Evolutionary conservation across 2,113 vertebrate genomes (phyloP).

Genomic region (Crotalus viridis): DNA sequence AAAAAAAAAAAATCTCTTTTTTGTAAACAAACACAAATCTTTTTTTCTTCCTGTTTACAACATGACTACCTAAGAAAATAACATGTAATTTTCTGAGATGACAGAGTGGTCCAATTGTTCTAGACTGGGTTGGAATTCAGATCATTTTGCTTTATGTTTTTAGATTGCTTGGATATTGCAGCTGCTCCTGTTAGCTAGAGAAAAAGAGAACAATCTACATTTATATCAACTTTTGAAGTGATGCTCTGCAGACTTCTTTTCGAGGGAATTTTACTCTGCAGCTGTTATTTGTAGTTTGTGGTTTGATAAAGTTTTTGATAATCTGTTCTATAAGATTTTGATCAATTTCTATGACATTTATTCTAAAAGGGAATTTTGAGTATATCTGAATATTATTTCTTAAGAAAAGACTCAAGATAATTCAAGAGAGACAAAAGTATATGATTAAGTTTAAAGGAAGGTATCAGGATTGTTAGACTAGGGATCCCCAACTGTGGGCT

Average conservation of each 20-base stretch:
- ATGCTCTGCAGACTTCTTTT: background rate
- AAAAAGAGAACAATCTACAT: background rate
- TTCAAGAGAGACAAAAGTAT: background rate
- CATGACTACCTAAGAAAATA: slow-evolving; percentile 5
- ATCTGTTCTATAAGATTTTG: background rate
- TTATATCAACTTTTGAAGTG: background rate
- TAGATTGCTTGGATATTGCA: background rate
- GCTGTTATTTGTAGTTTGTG: background rate
- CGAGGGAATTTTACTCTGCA: background rate
- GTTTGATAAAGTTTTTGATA: background rate
- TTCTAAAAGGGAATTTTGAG: background rate
- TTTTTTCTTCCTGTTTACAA: background rate
- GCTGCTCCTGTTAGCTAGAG: background rate
- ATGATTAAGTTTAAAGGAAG: background rate
- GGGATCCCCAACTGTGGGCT: too few relatives aligned
- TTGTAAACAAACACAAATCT: background rate
- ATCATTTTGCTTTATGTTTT: accelerated
- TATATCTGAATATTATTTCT: background rate
- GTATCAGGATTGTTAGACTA: background rate
- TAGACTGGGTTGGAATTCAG: background rate
- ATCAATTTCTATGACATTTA: background rate
- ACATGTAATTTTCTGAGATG: background rate
- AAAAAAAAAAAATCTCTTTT: background rate
- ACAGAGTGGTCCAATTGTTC: background rate
- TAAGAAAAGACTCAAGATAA: background rate